These are phyloP conservation scores for Scaptomyza tumidula DNA, from an alignment of 2,888 invertebrate species.

Conservation along the genomic window DNA sequence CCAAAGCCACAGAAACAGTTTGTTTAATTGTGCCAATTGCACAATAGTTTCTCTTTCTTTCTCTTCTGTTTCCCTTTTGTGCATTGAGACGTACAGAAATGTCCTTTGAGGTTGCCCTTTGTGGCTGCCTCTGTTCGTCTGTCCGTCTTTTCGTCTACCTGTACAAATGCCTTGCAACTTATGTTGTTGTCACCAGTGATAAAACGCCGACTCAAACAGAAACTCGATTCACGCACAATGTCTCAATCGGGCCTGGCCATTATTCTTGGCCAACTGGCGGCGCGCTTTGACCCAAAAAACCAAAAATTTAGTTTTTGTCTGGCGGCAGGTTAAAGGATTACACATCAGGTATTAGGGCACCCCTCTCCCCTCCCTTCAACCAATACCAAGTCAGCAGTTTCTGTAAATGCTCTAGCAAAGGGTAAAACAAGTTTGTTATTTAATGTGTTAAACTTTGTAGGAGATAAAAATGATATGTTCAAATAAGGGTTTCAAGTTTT, in stretches of 20 bases:
- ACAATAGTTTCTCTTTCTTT: conserved; percentile 61
- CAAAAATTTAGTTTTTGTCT: conserved; percentile 38
- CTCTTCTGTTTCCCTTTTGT: conserved; percentile 52
- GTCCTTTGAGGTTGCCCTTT: conserved; percentile 70
- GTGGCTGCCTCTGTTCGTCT: conserved; percentile 26
- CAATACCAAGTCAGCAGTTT: conserved; percentile 68
- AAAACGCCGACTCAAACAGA: conserved; percentile 41
- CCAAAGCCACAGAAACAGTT: conserved; percentile 16
- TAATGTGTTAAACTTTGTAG: not conserved
- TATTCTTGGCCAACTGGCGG: conserved; percentile 36
- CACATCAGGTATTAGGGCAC: conserved; percentile 27
- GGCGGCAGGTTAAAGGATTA: conserved; percentile 79
- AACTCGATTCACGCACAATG: conserved; percentile 38
- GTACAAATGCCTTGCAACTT: conserved; percentile 5
- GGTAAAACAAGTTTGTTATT: not conserved
- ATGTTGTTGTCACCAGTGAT: conserved; percentile 52
- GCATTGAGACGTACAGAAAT: conserved; percentile 65
- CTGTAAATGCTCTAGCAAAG: not conserved
- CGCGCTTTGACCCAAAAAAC: conserved; percentile 61
- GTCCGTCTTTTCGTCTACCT: conserved; percentile 4
- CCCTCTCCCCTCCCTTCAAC: not conserved
- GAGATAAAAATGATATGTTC: not conserved
- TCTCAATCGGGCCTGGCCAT: conserved; percentile 57
- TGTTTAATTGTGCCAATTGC: conserved; percentile 79
- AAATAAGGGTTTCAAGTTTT: too few species aligned